phyloP scores from a whole-genome alignment of 2,888 invertebrate genomes.

The Microplitis deprimator region DNA sequence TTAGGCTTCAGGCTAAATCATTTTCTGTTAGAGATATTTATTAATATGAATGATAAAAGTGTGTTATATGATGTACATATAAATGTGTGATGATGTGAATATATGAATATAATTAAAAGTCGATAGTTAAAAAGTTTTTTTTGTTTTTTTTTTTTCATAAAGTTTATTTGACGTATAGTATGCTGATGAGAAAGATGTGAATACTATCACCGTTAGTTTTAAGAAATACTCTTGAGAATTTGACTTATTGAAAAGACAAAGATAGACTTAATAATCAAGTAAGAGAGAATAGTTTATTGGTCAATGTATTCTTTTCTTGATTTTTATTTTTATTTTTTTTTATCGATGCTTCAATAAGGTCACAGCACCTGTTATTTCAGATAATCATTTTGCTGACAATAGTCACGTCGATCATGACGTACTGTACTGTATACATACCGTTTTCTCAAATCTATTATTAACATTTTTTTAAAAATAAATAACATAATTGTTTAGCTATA shows the following conservation, averaged over 20 bases:
- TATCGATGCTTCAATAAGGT: slow-evolving; percentile 2
- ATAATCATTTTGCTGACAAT: background rate
- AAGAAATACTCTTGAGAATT: background rate
- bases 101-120: slow-evolving; percentile 17
- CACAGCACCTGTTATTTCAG: slow-evolving; percentile 3
- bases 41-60: background rate
- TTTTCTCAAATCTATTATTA: background rate
- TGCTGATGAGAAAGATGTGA: background rate
- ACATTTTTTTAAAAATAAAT: background rate
- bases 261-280: background rate
- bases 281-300: background rate
- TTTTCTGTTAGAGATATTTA: background rate
- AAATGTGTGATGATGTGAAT: slow-evolving; percentile 36
- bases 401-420: background rate
- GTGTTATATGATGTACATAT: slow-evolving; percentile 9
- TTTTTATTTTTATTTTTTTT: background rate
- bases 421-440: background rate
- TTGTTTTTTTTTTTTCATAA: slow-evolving; percentile 13
- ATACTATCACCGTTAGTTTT: slow-evolving; percentile 11
- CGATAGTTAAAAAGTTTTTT: slow-evolving; percentile 14
- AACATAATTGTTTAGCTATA: background rate
- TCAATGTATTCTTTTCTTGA: slow-evolving; percentile 4
- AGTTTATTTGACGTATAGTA: slow-evolving; percentile 12
- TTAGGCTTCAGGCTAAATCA: background rate
- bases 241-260: background rate